phyloP scores from a whole-genome alignment of 2,113 vertebrate genomes.

The Cyphomyrus discorhynchus region DNA sequence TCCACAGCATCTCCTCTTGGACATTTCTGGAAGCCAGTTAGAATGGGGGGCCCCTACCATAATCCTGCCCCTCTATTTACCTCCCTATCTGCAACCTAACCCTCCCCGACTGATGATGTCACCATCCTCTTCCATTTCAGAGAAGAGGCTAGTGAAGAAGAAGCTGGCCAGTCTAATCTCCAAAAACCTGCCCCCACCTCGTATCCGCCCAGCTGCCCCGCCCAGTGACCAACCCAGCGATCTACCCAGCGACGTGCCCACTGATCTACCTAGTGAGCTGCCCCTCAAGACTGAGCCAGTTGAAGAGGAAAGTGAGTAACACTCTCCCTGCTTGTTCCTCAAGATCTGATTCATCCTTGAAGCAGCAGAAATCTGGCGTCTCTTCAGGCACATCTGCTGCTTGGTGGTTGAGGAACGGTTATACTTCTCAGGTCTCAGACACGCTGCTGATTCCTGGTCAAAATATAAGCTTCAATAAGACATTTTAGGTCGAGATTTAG shows the following conservation, averaged over 20 bases:
- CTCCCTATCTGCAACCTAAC: not conserved
- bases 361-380: not conserved
- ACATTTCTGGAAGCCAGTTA: not conserved
- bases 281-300: constrained; percentile 52
- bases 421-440: not conserved
- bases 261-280: not conserved
- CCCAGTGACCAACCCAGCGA: not conserved
- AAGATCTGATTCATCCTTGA: not conserved
- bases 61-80: no score
- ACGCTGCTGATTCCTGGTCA: not conserved
- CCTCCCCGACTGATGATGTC: not conserved
- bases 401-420: not conserved
- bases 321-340: not conserved
- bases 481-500: not conserved
- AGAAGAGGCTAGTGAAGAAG: constrained; percentile 45
- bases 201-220: not conserved
- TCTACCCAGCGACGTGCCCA: not conserved
- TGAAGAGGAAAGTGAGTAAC: constrained; percentile 55
- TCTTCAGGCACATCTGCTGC: not conserved
- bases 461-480: not conserved
- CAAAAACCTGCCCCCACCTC: constrained; percentile 16
- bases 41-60: not conserved
- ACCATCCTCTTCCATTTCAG: constrained; percentile 33
- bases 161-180: constrained; percentile 28
- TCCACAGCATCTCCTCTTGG: not conserved